These are phyloP conservation scores for Caenorhabditis inopinata DNA, from an alignment of 1,140 invertebrate genomes.

Conservation along the genomic window DNA sequence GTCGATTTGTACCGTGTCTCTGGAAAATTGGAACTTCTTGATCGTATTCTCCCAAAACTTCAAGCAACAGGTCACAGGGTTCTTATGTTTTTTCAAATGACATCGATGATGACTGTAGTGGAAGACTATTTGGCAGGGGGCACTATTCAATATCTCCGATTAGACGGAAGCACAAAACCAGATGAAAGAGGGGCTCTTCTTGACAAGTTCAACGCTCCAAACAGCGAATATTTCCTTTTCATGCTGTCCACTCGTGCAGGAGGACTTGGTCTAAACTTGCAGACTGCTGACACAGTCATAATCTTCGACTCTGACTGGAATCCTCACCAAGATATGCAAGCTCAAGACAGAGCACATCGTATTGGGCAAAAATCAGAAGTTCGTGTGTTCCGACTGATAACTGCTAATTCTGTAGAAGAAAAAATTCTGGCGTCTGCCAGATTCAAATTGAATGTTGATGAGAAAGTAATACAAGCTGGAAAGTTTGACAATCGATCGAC, in stretches of 20 bases:
- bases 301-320: conserved; percentile 99
- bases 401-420: conserved; percentile 97
- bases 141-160: conserved; percentile 71
- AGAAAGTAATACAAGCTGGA: conserved; percentile 94
- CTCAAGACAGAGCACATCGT: conserved; percentile 96
- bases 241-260: conserved; percentile 92
- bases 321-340: conserved; percentile 97
- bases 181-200: conserved; percentile 92
- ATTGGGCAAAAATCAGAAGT: conserved; percentile 98
- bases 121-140: conserved; percentile 92
- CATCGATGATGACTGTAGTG: conserved; percentile 96
- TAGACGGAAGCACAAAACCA: conserved; percentile 95
- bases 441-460: conserved; percentile 93
- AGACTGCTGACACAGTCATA: conserved; percentile 97
- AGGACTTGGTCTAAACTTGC: conserved; percentile 92
- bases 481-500: conserved; percentile 99
- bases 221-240: conserved; percentile 91
- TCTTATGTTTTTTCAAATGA: conserved; percentile 99
- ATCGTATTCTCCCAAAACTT: conserved; percentile 93
- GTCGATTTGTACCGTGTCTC: conserved; percentile 84
- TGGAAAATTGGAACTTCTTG: conserved; percentile 97
- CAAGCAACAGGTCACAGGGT: conserved; percentile 86
- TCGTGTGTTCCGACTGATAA: conserved; percentile 92
- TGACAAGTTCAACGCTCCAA: conserved; percentile 84
- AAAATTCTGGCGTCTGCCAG: conserved; percentile 86